Conservation (phyloP, 2,888 invertebrate genomes). For the Chrysina gloriosa region DNA sequence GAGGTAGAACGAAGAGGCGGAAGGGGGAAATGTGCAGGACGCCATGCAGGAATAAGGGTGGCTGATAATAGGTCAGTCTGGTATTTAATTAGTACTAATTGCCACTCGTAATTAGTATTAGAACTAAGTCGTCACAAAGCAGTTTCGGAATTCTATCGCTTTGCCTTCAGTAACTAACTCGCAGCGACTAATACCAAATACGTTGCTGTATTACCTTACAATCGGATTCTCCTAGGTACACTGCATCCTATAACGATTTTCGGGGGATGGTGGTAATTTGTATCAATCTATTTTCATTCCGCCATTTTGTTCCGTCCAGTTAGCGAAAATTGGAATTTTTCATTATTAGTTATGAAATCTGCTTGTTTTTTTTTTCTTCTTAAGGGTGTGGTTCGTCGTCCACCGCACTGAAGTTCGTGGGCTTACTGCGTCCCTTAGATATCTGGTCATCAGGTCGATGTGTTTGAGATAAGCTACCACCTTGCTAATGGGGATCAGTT, state of each 20-base stretch:
- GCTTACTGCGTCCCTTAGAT: too few species aligned
- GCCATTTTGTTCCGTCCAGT: too few species aligned
- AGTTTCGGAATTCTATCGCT: constrained; percentile 62
- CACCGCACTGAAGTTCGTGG: too few species aligned
- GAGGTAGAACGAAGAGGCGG: constrained; percentile 44
- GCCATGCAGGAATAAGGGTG: constrained; percentile 58
- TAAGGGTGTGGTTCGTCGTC: too few species aligned
- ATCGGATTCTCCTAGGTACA: neutral
- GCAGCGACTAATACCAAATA: neutral
- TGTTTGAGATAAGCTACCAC: too few species aligned
- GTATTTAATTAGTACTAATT: constrained; percentile 65
- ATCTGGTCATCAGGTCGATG: too few species aligned
- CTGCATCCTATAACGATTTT: neutral
- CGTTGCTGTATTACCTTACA: neutral
- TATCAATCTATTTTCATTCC: too few species aligned
- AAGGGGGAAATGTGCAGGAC: constrained; percentile 59
- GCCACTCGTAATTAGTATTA: constrained; percentile 64
- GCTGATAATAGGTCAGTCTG: constrained; percentile 64
- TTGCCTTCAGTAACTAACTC: constrained; percentile 32
- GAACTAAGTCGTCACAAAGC: constrained; percentile 64
- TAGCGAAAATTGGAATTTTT: too few species aligned
- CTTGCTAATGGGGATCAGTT: too few species aligned
- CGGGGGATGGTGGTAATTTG: too few species aligned
- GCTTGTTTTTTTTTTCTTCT: too few species aligned
- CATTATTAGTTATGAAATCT: too few species aligned